These are phyloP conservation scores for Tetragonula carbonaria DNA, from an alignment of 2,888 invertebrate species.

Conservation along the genomic window DNA sequence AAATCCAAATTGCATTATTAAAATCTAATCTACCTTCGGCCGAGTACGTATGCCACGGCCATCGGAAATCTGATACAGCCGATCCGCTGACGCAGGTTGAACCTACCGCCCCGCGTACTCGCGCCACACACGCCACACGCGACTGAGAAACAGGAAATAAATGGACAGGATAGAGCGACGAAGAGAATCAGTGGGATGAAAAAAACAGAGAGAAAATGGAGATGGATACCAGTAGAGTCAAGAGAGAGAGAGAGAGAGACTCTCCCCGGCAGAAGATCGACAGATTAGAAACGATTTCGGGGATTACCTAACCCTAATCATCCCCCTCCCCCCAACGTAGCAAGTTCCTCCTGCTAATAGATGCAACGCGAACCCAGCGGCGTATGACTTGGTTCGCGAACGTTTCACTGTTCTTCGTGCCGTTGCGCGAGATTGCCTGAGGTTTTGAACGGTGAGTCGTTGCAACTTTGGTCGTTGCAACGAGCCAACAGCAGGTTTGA, in stretches of 20 bases:
- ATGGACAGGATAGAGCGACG: conserved; percentile 21
- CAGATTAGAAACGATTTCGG: conserved; percentile 62
- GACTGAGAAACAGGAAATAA: conserved; percentile 25
- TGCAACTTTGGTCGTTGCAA: background rate
- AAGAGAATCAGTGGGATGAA: background rate
- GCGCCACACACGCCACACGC: background rate
- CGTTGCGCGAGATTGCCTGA: background rate
- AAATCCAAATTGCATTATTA: conserved; percentile 81
- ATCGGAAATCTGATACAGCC: conserved; percentile 72
- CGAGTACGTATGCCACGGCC: conserved; percentile 68
- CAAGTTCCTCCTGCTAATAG: conserved; percentile 20
- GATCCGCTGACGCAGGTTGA: conserved; percentile 39
- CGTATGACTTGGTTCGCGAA: background rate
- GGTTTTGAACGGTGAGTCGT: background rate
- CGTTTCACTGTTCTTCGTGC: background rate
- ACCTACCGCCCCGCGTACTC: background rate
- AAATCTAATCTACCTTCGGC: conserved; percentile 80
- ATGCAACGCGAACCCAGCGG: background rate
- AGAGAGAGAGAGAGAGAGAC: conserved; percentile 6
- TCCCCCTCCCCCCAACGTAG: conserved; percentile 16
- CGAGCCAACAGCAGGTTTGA: background rate
- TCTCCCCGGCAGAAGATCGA: conserved; percentile 39
- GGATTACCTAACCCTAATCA: conserved; percentile 12
- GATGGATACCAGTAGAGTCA: background rate
- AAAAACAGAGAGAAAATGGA: conserved; percentile 1